Conservation (phyloP, 2,797 vertebrate species). For the Iguana delicatissima region DNA sequence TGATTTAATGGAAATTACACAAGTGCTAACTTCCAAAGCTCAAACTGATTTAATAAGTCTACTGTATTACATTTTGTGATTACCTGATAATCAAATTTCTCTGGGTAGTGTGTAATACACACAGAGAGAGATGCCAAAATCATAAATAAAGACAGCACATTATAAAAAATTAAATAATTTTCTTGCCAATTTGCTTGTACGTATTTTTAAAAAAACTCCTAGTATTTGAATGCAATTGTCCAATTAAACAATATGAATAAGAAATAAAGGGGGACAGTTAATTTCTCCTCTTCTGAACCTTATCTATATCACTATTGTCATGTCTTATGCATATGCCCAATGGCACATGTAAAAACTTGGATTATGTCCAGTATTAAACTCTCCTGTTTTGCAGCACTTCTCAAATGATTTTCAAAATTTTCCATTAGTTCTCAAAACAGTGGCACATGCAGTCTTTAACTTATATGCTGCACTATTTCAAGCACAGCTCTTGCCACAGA, state of each 20-base stretch:
- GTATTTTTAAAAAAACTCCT: too few species aligned
- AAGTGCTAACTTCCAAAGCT: too few species aligned
- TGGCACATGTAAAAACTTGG: background rate
- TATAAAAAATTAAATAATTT: background rate
- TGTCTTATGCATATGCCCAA: background rate
- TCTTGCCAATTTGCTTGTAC: background rate
- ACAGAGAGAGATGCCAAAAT: too few species aligned
- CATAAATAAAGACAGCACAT: too few species aligned
- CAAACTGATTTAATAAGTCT: too few species aligned
- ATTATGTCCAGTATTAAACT: background rate
- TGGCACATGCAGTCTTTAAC: conserved; percentile 61
- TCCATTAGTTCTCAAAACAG: conserved; percentile 52
- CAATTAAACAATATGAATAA: background rate
- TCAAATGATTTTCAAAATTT: conserved; percentile 23
- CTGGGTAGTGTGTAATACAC: too few species aligned
- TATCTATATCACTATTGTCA: background rate
- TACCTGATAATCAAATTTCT: too few species aligned
- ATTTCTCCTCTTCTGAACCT: background rate
- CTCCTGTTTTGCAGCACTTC: background rate
- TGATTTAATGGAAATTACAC: too few species aligned
- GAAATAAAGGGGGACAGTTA: background rate
- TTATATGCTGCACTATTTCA: conserved; percentile 62
- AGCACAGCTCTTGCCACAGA: conserved; percentile 60
- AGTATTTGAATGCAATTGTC: background rate
- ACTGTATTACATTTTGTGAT: too few species aligned